Conservation (phyloP, 2,888 invertebrate genomes). For the Actias luna region DNA sequence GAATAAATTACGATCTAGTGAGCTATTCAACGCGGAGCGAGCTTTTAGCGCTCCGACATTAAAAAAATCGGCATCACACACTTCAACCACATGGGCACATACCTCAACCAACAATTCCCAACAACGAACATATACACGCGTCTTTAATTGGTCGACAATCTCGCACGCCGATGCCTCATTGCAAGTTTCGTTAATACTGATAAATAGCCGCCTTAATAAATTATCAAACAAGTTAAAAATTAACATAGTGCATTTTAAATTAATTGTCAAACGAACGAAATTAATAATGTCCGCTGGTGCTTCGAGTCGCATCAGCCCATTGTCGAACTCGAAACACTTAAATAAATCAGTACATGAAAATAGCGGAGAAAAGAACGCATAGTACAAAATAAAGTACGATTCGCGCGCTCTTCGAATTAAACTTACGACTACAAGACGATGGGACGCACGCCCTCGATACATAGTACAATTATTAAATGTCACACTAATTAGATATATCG, state of each 20-base stretch:
- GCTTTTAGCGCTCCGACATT: slow-evolving; percentile 29
- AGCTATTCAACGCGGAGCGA: slow-evolving; percentile 20
- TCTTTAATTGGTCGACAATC: neutral
- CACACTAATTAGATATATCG: neutral
- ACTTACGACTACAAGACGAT: slow-evolving; percentile 12
- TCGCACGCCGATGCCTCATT: neutral
- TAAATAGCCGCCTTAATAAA: slow-evolving; percentile 38
- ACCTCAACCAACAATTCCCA: slow-evolving; percentile 18
- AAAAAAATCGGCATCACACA: neutral
- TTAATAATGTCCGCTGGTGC: slow-evolving; percentile 42
- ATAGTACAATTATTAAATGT: neutral
- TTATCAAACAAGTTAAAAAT: slow-evolving; percentile 47
- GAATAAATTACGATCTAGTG: neutral
- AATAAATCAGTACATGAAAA: slow-evolving; percentile 67
- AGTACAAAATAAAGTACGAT: slow-evolving; percentile 17
- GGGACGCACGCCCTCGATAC: slow-evolving; percentile 19
- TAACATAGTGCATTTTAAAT: slow-evolving; percentile 26
- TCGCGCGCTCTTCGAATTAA: slow-evolving; percentile 19
- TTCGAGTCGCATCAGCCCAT: slow-evolving; percentile 42
- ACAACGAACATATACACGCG: slow-evolving; percentile 30
- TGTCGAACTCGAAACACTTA: slow-evolving; percentile 28
- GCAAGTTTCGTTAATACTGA: slow-evolving; percentile 47
- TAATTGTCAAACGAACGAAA: slow-evolving; percentile 49
- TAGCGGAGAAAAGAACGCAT: slow-evolving; percentile 54
- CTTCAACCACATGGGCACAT: slow-evolving; percentile 20